Evolutionary conservation across 2,888 invertebrate genomes (phyloP).

Genomic region (Drosophila pegasa): DNA sequence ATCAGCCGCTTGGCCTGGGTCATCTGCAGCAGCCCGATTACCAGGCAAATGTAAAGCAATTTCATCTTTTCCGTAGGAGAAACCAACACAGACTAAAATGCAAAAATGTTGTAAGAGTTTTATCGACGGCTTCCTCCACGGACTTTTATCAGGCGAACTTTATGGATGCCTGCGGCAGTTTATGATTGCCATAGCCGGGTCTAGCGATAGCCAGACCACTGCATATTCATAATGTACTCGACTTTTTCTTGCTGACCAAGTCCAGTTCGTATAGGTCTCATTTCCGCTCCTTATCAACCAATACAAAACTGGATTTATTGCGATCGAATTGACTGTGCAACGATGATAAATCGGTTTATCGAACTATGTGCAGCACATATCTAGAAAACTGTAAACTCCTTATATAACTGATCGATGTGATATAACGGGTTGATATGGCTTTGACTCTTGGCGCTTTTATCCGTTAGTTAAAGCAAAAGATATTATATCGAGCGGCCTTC

Average conservation of each 20-base stretch:
- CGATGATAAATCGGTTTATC: neutral
- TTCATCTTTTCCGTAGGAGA: conserved; percentile 47
- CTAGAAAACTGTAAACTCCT: neutral
- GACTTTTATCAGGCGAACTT: conserved; percentile 28
- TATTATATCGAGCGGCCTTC: no score
- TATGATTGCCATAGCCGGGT: conserved; percentile 20
- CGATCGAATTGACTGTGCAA: neutral
- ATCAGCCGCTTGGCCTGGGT: conserved; percentile 44
- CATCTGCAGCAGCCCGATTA: conserved; percentile 31
- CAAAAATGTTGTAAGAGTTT: conserved; percentile 18
- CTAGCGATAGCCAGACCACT: conserved; percentile 14
- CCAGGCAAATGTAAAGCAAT: conserved; percentile 26
- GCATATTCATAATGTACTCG: neutral
- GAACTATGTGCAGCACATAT: neutral
- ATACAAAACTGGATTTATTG: neutral
- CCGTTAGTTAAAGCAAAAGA: no score
- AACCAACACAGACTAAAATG: conserved; percentile 35
- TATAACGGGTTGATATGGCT: neutral
- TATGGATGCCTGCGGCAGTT: conserved; percentile 27
- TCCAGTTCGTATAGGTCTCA: neutral
- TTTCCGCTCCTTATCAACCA: conserved; percentile 1
- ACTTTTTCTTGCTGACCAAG: neutral
- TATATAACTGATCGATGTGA: neutral
- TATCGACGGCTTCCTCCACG: conserved; percentile 4
- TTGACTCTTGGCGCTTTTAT: neutral